These are phyloP conservation scores for Tympanoctomys barrerae DNA, from an alignment of 2,797 vertebrate species.

Conservation along the genomic window DNA sequence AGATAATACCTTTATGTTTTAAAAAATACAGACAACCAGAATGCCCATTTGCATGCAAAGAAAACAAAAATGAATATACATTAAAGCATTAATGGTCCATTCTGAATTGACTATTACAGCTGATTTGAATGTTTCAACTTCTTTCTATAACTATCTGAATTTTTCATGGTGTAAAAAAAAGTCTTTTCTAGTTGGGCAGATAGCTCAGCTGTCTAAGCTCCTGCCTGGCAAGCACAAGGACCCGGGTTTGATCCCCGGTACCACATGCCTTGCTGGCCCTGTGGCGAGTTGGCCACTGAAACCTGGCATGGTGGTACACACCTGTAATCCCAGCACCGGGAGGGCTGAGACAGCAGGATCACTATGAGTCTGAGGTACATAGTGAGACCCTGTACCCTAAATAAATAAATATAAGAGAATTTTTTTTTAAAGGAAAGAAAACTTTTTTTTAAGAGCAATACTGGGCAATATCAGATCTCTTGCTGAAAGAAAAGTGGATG, in stretches of 20 bases:
- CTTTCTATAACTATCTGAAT: conserved; percentile 42
- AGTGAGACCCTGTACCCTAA: too few species aligned
- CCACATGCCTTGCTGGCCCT: too few species aligned
- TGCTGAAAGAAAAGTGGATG: conserved; percentile 12
- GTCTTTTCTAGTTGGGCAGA: neutral
- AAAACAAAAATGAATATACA: neutral
- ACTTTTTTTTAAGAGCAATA: neutral
- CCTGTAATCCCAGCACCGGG: too few species aligned
- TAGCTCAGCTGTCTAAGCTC: too few species aligned
- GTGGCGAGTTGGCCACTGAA: too few species aligned
- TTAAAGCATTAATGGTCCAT: neutral
- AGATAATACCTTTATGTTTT: conserved; percentile 4
- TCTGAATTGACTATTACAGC: neutral
- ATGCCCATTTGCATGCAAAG: conserved; percentile 18
- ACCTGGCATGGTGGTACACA: too few species aligned
- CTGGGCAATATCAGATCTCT: neutral
- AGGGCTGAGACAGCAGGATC: too few species aligned
- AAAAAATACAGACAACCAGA: neutral
- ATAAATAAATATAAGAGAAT: too few species aligned
- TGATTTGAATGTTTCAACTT: conserved; percentile 55
- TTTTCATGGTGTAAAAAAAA: conserved; percentile 47
- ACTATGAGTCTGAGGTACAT: too few species aligned
- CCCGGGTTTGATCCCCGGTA: too few species aligned
- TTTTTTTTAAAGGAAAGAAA: too few species aligned
- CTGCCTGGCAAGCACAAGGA: too few species aligned